Base-by-base conservation (phyloP, 2,113 vertebrate species). In the Carassius gibelio region DNA sequence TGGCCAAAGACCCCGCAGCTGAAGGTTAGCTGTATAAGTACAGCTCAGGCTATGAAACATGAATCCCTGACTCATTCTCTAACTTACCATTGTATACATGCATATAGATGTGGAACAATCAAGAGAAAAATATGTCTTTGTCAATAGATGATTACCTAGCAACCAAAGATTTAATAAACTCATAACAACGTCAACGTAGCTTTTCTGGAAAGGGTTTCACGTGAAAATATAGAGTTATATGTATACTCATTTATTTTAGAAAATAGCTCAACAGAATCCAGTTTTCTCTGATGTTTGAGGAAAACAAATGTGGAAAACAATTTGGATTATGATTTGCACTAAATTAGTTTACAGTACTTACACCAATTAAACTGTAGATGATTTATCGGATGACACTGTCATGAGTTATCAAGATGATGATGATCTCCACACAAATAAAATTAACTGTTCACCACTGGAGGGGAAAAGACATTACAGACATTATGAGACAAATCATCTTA, bases 1-100 rank as follows among this genome's bases (percentile, higher is more conserved):
- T 10, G 36, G 50, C 77, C 85, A 52, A 64, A 84, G 82, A 84
- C 71, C 77, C 38, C 68, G 6, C 9, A 38, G 69, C 62, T 61
- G 21, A 64, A 85, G 23, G 55, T 26, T 23, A 15, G 13, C 45
- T 50, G 48, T 48, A 48, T 48, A 11, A 0, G 3, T 75, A 81
- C 62, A 81, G 42, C 38, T 68, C 42, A 68, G 42, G 15, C 23
- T 21, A 5, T 2, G 30, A 48, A 48, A 15, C 42, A 26, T 52
- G 4, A 50, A 48, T 48, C 42, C 45, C 38, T 66, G 38, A 52
- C 23, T 68, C 42, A 8, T 38, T 78, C 52, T 14, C 19, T 19
- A 45, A 80, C 52, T 34, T 14, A 61, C 21, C 10, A 8, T 52
- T 52, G 13, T 19, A 14, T 64, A 17, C 15, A 9, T 45, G 62